These are phyloP conservation scores for Flabesymbios commensalis DNA, from an alignment of 2,888 invertebrate genomes.

Conservation along the genomic window DNA sequence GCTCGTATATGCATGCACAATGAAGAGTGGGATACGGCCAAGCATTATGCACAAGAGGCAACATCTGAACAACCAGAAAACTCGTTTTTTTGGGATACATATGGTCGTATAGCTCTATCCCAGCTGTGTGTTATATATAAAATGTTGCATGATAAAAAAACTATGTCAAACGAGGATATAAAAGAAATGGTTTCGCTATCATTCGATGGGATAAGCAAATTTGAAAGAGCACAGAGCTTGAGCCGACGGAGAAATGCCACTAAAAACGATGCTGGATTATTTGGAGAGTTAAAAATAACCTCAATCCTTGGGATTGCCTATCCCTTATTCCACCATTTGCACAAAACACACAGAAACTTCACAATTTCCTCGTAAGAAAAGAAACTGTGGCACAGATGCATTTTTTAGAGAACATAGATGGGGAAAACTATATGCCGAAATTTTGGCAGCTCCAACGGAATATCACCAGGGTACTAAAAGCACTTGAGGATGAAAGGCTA, in stretches of 20 bases:
- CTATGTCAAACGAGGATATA: too few species aligned
- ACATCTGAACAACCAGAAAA: background rate
- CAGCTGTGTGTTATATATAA: too few species aligned
- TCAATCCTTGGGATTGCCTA: constrained; percentile 37
- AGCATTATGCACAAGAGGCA: background rate
- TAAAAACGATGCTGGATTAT: constrained; percentile 40
- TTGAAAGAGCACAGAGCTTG: constrained; percentile 31
- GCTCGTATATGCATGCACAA: background rate
- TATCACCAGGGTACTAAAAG: background rate
- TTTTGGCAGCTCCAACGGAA: background rate
- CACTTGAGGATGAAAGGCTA: constrained; percentile 17
- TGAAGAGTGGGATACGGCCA: background rate
- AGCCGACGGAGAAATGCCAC: too few species aligned
- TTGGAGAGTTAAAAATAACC: constrained; percentile 38
- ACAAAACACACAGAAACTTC: background rate
- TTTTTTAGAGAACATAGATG: background rate
- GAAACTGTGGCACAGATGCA: constrained; percentile 9
- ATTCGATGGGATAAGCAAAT: constrained; percentile 14
- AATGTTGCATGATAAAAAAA: too few species aligned
- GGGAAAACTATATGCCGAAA: background rate
- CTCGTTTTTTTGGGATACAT: background rate
- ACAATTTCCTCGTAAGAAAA: constrained; percentile 25
- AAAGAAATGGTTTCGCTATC: constrained; percentile 1
- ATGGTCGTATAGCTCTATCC: too few species aligned
- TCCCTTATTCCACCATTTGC: background rate